Base-by-base conservation (phyloP, 2,113 vertebrate species). In the Chinchilla lanigera region DNA sequence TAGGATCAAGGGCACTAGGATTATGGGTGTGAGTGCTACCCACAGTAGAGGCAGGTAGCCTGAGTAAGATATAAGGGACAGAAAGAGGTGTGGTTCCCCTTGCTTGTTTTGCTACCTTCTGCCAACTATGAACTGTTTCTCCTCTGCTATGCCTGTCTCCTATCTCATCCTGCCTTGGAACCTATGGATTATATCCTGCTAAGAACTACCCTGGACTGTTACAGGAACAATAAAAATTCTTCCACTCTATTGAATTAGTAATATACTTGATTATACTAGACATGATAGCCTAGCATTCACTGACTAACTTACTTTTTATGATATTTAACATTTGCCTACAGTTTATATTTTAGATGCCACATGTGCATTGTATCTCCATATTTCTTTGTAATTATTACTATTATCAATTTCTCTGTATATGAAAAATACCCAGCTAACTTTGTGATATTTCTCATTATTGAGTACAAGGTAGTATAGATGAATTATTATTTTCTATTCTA, bases 191-290 rank as follows among this genome's bases (percentile, higher is more conserved):
- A 14, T 71, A 5, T 1, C 14, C 4, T 30, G 5, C 13, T 16
- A 30, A 9, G 11, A 41, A 19, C 0, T 73, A 17, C 7, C 17
- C 5, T n/a, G 1, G 33, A 28, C 30, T 89, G 30, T 52, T 44
- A 44, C 4, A 85, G 22, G 13, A 47, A 14, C 13, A 94, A 16
- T 71, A 81, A 60, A 30, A n/a, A 67, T 0, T 77, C 3, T 35
- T 44, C 7, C n/a, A 6, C 22, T 50, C 2, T 33, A 1, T 28
- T 58, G 24, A 69, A 56, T 0, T 2, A 4, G 26, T 67, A 0
- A 0, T 47, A 2, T 4, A 35, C 10, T 28, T 22, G 1, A 41
- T 8, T 61, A 4, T 7, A 7, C 50, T 30, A 89, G 4, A 77
- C 14, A 5, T 7, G 10, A 7, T 8, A 63, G 44, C 0, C 13